phyloP scores from a whole-genome alignment of 2,113 vertebrate genomes.

The Clarias batrachus region DNA sequence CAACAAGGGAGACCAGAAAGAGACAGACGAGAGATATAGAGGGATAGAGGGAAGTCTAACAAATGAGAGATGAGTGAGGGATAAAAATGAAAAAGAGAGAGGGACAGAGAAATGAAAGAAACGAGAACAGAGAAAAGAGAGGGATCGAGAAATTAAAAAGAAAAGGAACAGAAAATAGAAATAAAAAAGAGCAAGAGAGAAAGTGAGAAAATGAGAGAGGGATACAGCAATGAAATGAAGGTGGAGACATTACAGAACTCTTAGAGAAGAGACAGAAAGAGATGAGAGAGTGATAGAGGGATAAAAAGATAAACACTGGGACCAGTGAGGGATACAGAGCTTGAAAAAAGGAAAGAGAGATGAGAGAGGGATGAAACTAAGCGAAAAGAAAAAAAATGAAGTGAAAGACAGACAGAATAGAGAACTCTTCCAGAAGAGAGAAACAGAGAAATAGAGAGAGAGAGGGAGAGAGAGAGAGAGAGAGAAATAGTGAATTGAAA shows the following conservation, averaged over 20 bases:
- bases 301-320: background rate
- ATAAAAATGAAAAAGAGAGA: background rate
- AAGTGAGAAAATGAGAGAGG: constrained; percentile 51
- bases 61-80: background rate
- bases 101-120: background rate
- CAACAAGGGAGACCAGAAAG: background rate
- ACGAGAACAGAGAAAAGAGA: background rate
- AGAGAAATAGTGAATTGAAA: background rate
- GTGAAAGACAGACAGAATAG: background rate
- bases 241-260: background rate
- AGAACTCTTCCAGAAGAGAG: constrained; percentile 49
- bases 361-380: constrained; percentile 11
- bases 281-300: background rate
- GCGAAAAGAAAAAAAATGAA: background rate
- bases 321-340: background rate
- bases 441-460: constrained; percentile 32
- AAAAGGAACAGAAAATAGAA: constrained; percentile 16
- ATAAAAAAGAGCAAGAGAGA: background rate
- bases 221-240: constrained; percentile 39
- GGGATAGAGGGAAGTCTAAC: background rate
- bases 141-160: background rate
- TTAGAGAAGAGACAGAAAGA: constrained; percentile 37
- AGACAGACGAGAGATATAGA: background rate
- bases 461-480: background rate
- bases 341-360: background rate